Evolutionary conservation across 2,888 invertebrate genomes (phyloP).

Genomic region (Tetragonula carbonaria): DNA sequence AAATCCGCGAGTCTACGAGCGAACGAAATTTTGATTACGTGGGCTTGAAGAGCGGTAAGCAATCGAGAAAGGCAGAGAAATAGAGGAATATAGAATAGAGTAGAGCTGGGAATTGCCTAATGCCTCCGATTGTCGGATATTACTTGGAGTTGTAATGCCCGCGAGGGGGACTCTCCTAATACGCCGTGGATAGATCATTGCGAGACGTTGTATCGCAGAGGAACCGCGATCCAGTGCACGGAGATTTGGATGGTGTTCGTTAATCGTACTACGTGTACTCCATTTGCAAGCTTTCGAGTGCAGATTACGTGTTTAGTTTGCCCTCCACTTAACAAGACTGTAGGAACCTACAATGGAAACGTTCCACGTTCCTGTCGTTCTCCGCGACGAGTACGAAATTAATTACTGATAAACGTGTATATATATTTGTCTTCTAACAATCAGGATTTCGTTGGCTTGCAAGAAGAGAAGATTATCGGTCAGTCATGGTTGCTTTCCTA

Average conservation of each 20-base stretch:
- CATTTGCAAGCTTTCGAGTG: slow-evolving; percentile 15
- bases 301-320: slow-evolving; percentile 10
- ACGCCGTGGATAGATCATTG: slow-evolving; percentile 22
- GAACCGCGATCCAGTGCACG: slow-evolving; percentile 19
- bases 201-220: slow-evolving; percentile 11
- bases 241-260: slow-evolving; percentile 23
- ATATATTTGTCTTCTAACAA: no score
- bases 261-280: slow-evolving; percentile 19
- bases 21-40: no score
- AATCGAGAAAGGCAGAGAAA: neutral
- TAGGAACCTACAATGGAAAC: neutral
- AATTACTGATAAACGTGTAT: neutral
- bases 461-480: no score
- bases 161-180: slow-evolving; percentile 14
- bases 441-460: no score
- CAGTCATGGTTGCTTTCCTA: no score
- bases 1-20: no score
- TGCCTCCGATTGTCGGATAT: slow-evolving; percentile 4
- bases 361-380: neutral
- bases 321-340: neutral
- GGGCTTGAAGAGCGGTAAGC: no score
- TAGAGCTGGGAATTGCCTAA: neutral
- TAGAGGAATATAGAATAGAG: neutral
- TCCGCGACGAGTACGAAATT: neutral
- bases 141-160: slow-evolving; percentile 3